Evolutionary conservation across 2,797 vertebrate genomes (phyloP), one percentile per base, ranked within the genome.

Genomic region (Anguilla anguilla): DNA sequence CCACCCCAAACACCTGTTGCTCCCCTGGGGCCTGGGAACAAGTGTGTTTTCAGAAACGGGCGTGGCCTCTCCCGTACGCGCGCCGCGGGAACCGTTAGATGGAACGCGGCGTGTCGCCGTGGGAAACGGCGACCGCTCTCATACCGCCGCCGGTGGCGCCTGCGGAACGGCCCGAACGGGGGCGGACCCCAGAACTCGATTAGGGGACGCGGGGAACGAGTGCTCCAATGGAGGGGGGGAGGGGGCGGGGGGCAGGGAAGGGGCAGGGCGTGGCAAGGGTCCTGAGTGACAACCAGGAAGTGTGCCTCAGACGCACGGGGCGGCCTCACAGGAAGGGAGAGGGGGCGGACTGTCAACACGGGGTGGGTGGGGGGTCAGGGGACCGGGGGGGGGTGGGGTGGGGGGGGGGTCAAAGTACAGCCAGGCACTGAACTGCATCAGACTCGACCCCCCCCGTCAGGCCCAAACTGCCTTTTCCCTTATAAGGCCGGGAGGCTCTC

Each of bases 401-500:
- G 90, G 35, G 35, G 35, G 35, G 35, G 91, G 90, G 90, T 93
- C 91, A 93, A 90, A 91, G 92, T 86, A 91, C 92, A 93, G 89
- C 91, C 89, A 81, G 89, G 92, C 91, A 89, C 91, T 89, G 90
- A 91, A 94, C 93, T 74, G 85, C 93, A 91, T 94, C 92, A 91
- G 92, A 91, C 90, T 93, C 86, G 88, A 89, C 92, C 88, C 86
- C 86, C 92, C 46, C 86, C 86, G 91, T 93, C 89, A 88, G 89
- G 69, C 88, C 90, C 87, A 55, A 88, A 92, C 90, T 88, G 89
- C 87, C 91, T 94, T 93, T 95, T 90, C n/a, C 95, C 95, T 91
- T 95, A 95, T 94, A 95, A 93, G 95, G 95, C 13, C 88, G 88
- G 0, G 11, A 86, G 92, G 93, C 88, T 90, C 91, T 92, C 89